Base-by-base conservation (phyloP, 2,888 invertebrate species). In the Podotricha telesiphe region DNA sequence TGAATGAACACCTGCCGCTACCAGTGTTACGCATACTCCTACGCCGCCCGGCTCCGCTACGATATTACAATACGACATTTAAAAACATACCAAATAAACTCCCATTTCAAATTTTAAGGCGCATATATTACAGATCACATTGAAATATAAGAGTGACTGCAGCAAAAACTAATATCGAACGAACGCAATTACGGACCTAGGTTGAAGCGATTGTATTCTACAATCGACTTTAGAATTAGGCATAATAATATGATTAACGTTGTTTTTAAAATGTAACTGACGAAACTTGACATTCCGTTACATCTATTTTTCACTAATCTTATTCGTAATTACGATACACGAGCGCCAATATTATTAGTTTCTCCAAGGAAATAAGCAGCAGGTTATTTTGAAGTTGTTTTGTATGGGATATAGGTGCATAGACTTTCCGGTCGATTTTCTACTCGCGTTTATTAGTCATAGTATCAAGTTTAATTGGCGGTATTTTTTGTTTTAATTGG, bases 1-100 rank as follows among this genome's bases (percentile, higher is more conserved):
- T 88, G 90, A 91, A 90, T 88, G 91, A 87, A 88, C 91, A 91
- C 91, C 91, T 91, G 91, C 89, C 83, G 88, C 92, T 84, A 89
- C 92, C 84, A 87, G 91, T 87, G 86, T 91, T 93, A 93, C 92
- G 89, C 91, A 86, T 78, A 86, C 88, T 85, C 89, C 88, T 83
- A 87, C 89, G 84, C 90, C 82, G 82, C 82, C 84, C 80, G 78
- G 78, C 78, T 79, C 75, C 71, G 77, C 77, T 78, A 80, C 80
- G 78, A 19, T 67, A 69, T 68, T 58, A 45, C 51, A 72, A 69
- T 69, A 47, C 50, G 11, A 58, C 55, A 63, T 67, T 68, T 70
- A 65, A 65, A 63, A 51, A 62, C 67, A 69, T 67, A 40, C 72
- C 34, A 67, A 70, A 65, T 62, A 61, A 59, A 64, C 48, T 34